These are phyloP conservation scores for Halcyon chelicuti DNA, from an alignment of 2,797 vertebrate genomes.

Conservation along the genomic window DNA sequence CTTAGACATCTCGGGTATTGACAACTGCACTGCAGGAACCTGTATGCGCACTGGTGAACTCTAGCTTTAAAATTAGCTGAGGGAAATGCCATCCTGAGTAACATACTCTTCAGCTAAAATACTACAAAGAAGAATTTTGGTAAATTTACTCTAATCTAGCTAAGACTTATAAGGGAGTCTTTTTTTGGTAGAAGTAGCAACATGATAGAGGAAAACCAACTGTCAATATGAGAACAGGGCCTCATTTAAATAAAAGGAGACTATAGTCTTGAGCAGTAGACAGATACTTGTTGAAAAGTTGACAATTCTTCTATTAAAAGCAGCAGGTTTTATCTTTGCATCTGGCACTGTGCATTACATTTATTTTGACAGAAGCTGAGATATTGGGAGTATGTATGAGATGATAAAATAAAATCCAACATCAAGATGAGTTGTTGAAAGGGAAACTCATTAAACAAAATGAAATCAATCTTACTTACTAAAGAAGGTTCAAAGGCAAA, in stretches of 20 bases:
- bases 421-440: conserved; percentile 15
- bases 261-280: not conserved
- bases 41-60: not conserved
- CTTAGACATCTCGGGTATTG: not conserved
- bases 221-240: not conserved
- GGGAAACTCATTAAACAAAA: conserved; percentile 25
- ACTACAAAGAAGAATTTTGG: not conserved
- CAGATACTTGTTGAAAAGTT: conserved; percentile 19
- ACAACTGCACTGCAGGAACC: not conserved
- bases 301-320: not conserved
- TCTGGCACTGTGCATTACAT: not conserved
- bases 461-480: not conserved
- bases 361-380: conserved; percentile 47
- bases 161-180: not conserved
- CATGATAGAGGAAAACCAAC: not conserved
- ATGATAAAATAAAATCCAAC: not conserved
- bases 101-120: not conserved
- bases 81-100: not conserved
- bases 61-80: not conserved
- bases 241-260: not conserved
- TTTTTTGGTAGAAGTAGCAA: not conserved
- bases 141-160: not conserved
- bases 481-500: not conserved
- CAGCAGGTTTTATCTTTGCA: not conserved
- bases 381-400: not conserved